These are phyloP conservation scores for Simalia tracyae DNA, from an alignment of 2,797 vertebrate species.

Conservation along the genomic window DNA sequence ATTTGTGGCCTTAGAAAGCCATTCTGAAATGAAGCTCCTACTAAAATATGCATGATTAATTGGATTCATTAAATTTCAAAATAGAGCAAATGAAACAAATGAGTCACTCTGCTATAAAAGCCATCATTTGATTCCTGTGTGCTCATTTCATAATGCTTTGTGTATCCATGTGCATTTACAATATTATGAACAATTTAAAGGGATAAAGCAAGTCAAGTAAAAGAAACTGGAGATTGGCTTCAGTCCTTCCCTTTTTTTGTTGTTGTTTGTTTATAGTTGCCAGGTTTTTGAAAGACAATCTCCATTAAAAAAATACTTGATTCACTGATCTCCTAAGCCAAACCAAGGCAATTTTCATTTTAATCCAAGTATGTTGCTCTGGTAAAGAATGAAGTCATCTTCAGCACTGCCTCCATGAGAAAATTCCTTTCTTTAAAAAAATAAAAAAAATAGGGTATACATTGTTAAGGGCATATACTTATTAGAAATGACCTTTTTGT, in stretches of 20 bases:
- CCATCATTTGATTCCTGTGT: conserved; percentile 7
- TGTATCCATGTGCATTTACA: not conserved
- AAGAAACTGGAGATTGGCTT: not conserved
- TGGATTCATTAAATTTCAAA: conserved; percentile 61
- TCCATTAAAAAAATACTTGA: conserved; percentile 10
- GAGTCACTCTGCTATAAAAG: conserved; percentile 47
- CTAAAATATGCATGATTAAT: conserved; percentile 54
- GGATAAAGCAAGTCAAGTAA: not conserved
- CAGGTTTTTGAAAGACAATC: conserved; percentile 1
- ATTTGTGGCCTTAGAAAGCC: conserved; percentile 47
- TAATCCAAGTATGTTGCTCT: conserved; percentile 12
- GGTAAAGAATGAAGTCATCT: conserved; percentile 18
- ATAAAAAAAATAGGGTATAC: not conserved
- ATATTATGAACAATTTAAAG: not conserved
- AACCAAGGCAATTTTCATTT: not conserved
- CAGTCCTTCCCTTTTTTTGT: not conserved
- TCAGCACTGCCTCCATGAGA: conserved; percentile 1
- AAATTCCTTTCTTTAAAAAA: not conserved
- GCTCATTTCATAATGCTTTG: conserved; percentile 37
- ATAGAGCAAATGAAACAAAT: conserved; percentile 61
- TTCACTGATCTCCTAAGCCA: conserved; percentile 6
- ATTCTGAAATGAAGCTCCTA: conserved; percentile 31
- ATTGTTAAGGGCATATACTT: not conserved
- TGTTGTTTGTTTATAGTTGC: not conserved
- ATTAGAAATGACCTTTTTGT: not conserved